These are phyloP conservation scores for Albula goreensis DNA, from an alignment of 2,113 vertebrate genomes.

Conservation along the genomic window DNA sequence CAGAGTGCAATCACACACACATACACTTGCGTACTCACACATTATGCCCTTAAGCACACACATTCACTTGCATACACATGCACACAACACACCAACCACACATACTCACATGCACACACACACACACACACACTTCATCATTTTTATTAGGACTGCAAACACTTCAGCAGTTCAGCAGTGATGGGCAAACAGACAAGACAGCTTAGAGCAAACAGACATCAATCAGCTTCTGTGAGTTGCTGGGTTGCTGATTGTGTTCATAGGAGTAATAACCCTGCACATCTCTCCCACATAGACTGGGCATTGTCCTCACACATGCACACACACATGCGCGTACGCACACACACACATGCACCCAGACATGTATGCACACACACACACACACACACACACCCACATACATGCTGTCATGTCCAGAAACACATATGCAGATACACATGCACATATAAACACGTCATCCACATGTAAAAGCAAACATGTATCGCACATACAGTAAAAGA, in stretches of 20 bases:
- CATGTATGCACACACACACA: conserved; percentile 21
- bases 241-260: conserved; percentile 5
- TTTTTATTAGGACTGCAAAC: conserved; percentile 32
- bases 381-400: conserved; percentile 22
- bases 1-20: not conserved
- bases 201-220: conserved; percentile 46
- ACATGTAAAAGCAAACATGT: not conserved
- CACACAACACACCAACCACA: not conserved
- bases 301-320: not conserved
- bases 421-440: not conserved
- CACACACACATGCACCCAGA: not conserved
- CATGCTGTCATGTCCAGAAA: not conserved
- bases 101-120: conserved; percentile 5
- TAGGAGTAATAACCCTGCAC: conserved; percentile 34
- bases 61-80: not conserved
- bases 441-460: not conserved
- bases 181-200: conserved; percentile 47
- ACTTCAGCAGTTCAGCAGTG: conserved; percentile 36
- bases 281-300: not conserved
- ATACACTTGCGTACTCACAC: not conserved
- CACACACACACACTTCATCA: conserved; percentile 19
- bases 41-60: too few species aligned
- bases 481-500: too few species aligned
- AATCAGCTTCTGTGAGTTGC: conserved; percentile 11
- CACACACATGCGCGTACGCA: conserved; percentile 23